Percentiles rank a stretch among this genome's conserved stretches.
Conservation (phyloP, 2,888 invertebrate species). For the Argyresthia goedartella region DNA sequence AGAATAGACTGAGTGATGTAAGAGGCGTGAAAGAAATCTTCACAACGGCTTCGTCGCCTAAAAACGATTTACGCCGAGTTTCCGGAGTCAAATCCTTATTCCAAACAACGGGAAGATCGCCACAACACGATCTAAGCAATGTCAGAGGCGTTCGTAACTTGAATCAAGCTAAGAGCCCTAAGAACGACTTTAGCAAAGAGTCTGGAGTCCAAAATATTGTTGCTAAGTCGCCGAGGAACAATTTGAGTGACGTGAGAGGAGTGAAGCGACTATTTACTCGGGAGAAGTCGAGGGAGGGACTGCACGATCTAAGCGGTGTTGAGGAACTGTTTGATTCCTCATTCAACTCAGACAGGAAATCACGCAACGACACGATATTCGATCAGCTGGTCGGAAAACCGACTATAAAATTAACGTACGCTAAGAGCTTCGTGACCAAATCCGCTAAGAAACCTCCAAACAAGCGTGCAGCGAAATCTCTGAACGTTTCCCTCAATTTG, state of each 20-base stretch:
- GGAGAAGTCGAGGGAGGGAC: slow-evolving; percentile 16
- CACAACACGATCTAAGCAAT: slow-evolving; percentile 38
- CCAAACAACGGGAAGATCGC: slow-evolving; percentile 22
- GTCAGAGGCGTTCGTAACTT: slow-evolving; percentile 36
- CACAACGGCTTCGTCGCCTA: slow-evolving; percentile 20
- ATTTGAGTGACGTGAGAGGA: slow-evolving; percentile 42
- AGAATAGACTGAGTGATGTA: slow-evolving; percentile 42
- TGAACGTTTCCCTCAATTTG: slow-evolving; percentile 27
- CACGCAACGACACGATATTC: slow-evolving; percentile 27
- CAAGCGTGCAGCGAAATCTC: slow-evolving; percentile 18
- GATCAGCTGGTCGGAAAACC: slow-evolving; percentile 37
- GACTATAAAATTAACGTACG: slow-evolving; percentile 29
- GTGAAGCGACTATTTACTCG: slow-evolving; percentile 38
- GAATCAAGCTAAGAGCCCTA: slow-evolving; percentile 24
- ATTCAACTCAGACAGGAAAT: slow-evolving; percentile 15
- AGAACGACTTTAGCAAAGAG: slow-evolving; percentile 31
- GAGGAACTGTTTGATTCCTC: slow-evolving; percentile 39
- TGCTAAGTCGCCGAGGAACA: slow-evolving; percentile 35
- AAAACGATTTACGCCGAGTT: slow-evolving; percentile 31
- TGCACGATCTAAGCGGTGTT: slow-evolving; percentile 42
- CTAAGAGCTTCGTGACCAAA: slow-evolving; percentile 32
- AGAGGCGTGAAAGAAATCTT: slow-evolving; percentile 44
- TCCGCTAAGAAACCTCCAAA: slow-evolving; percentile 13
- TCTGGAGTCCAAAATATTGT: slow-evolving; percentile 29
- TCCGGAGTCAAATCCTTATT: slow-evolving; percentile 27